Percentiles rank a stretch among this genome's conserved stretches.
Evolutionary conservation across 2,888 invertebrate species (phyloP).

Genomic region (Leucoptera coffeella): DNA sequence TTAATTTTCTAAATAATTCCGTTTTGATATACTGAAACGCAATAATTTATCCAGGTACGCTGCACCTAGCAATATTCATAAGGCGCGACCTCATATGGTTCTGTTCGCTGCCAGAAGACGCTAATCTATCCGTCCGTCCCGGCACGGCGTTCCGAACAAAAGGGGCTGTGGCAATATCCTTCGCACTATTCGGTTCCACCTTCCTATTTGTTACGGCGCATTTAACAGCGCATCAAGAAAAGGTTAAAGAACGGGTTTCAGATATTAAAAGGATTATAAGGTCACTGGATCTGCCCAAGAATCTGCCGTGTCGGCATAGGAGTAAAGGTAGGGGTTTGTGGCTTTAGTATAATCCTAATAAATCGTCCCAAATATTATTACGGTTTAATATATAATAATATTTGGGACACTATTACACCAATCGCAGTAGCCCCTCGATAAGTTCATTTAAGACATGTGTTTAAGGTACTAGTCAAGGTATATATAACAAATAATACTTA

Average conservation of each 20-base stretch:
- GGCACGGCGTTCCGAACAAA: slow-evolving; percentile 90
- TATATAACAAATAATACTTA: too few species aligned
- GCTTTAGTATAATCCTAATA: too few species aligned
- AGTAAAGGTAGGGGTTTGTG: slow-evolving; percentile 55
- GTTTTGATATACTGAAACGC: too few species aligned
- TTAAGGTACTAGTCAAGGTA: too few species aligned
- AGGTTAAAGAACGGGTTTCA: slow-evolving; percentile 77
- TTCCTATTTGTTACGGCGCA: slow-evolving; percentile 94
- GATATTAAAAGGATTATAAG: slow-evolving; percentile 81
- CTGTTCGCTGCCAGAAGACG: slow-evolving; percentile 87
- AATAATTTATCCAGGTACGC: slow-evolving; percentile 53
- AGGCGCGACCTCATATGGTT: slow-evolving; percentile 93
- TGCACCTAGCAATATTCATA: slow-evolving; percentile 84
- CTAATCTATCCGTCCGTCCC: slow-evolving; percentile 79
- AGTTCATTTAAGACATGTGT: too few species aligned
- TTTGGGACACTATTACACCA: too few species aligned
- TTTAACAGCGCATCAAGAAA: slow-evolving; percentile 87
- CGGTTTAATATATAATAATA: too few species aligned
- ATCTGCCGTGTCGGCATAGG: slow-evolving; percentile 69
- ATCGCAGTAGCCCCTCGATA: too few species aligned
- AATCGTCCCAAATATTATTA: too few species aligned
- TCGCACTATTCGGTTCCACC: slow-evolving; percentile 91
- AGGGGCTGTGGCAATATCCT: slow-evolving; percentile 89
- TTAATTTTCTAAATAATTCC: too few species aligned
- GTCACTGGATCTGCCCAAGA: slow-evolving; percentile 76